Evolutionary conservation across 2,113 vertebrate species (phyloP).

Genomic region (Aplodontia rufa): DNA sequence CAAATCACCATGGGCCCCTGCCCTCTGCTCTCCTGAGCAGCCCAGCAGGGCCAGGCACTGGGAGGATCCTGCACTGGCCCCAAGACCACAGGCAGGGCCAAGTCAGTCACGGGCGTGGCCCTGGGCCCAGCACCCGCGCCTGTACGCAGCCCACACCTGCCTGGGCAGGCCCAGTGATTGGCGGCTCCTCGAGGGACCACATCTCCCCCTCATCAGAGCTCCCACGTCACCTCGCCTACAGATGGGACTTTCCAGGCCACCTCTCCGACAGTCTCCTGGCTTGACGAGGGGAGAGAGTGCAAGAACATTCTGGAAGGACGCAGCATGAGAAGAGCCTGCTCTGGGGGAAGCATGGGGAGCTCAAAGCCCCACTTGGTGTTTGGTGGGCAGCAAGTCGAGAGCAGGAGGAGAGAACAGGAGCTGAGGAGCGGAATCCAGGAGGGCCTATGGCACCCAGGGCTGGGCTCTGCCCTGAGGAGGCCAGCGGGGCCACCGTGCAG

Average conservation of each 20-base stretch:
- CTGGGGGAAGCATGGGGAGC: not conserved
- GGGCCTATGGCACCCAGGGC: rapidly evolving
- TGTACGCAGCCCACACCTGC: rapidly evolving
- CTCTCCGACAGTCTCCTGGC: not conserved
- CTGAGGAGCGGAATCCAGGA: not conserved
- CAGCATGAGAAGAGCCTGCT: not conserved
- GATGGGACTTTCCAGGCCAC: not conserved
- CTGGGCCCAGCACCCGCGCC: not conserved
- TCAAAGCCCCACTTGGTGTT: not conserved
- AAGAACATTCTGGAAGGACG: constrained; percentile 43
- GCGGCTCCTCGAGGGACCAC: not conserved
- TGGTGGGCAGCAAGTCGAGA: rapidly evolving
- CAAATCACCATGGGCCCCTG: not conserved
- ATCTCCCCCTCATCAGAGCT: not conserved
- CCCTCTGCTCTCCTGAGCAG: not conserved
- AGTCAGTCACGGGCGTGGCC: not conserved
- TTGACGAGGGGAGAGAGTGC: not conserved
- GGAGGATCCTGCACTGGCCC: not conserved
- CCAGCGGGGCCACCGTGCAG: rapidly evolving
- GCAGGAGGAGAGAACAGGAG: not conserved
- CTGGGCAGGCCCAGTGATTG: not conserved
- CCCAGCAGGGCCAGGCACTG: not conserved
- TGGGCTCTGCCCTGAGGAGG: not conserved
- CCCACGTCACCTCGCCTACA: too few species aligned
- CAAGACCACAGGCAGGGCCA: not conserved